Evolutionary conservation across 2,797 vertebrate species (phyloP), one percentile per base, ranked within the genome.

Genomic region (Gadopsis bispinosus): DNA sequence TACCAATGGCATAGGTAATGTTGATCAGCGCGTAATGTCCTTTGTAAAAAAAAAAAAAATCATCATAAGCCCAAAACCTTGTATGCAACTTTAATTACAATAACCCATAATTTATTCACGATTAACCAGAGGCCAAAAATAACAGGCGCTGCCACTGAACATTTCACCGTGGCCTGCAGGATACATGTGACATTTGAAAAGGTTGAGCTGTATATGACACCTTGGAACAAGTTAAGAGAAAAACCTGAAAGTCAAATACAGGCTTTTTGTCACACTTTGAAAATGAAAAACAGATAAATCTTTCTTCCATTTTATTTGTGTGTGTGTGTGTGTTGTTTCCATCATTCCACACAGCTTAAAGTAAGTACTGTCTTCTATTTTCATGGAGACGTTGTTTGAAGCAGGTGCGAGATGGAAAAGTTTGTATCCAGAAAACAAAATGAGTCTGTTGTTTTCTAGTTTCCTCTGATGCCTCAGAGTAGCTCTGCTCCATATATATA

Each of bases 151-250:
- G 65, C 59, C 22, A 45, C 58, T 48, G 64, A 84, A 69, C 62
- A 81, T 83, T 83, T 77, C 4, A 62, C 72, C 3, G 31, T 63
- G 69, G 80, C 85, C 87, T 86, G 70, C 80, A 89, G 88, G 83
- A 73, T 26, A 48, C 51, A 75, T 17, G 69, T 89, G 85, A 89
- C 86, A 89, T 92, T 91, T 92, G 65, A 83, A 93, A 91, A 91
- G 88, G 83, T 87, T 89, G 85, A 89, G 74, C 63, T 75, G 68
- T 56, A 65, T 60, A 69, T 73, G 81, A 88, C 80, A 77, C 69
- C 48, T 68, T 47, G 26, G 55, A 85, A 73, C 82, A 73, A 81
- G 81, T 87, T 69, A 64, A 85, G 60, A 84, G 63, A 77, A 76
- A 75, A 50, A 82, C 65, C 55, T 58, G 16, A 71, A 75, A 83